phyloP scores from a whole-genome alignment of 2,888 invertebrate genomes.

The Amiota communis region DNA sequence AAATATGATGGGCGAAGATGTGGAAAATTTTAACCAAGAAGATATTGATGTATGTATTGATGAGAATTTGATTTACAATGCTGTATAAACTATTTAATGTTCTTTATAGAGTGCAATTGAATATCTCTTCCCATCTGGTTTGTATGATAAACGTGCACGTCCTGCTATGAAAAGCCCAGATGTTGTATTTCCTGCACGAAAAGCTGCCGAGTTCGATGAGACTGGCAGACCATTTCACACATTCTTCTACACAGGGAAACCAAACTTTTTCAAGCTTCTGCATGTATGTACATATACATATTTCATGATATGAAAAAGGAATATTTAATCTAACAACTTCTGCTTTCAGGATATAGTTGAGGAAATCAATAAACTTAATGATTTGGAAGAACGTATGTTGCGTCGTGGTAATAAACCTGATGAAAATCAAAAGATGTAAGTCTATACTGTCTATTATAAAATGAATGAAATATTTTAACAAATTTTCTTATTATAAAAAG shows the following conservation, averaged over 20 bases:
- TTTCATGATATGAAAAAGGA: neutral
- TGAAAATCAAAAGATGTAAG: conserved; percentile 77
- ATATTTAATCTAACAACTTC: neutral
- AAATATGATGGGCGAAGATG: conserved; percentile 98
- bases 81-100: neutral
- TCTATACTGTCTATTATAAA: conserved; percentile 37
- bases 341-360: conserved; percentile 79
- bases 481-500: conserved; percentile 61
- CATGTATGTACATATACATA: conserved; percentile 77
- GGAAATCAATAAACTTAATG: conserved; percentile 79
- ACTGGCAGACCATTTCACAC: conserved; percentile 92
- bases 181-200: conserved; percentile 86
- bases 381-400: conserved; percentile 81
- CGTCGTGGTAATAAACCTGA: conserved; percentile 78
- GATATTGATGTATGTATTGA: conserved; percentile 85
- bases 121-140: conserved; percentile 96
- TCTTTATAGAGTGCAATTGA: conserved; percentile 83
- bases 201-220: conserved; percentile 92
- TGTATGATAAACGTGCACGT: conserved; percentile 87
- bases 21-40: conserved; percentile 88
- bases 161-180: conserved; percentile 93
- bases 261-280: conserved; percentile 87
- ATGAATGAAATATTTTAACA: neutral
- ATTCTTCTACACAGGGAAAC: conserved; percentile 92
- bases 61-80: neutral